Evolutionary conservation across 2,113 vertebrate genomes (phyloP).

Genomic region (Cepphus grylle): DNA sequence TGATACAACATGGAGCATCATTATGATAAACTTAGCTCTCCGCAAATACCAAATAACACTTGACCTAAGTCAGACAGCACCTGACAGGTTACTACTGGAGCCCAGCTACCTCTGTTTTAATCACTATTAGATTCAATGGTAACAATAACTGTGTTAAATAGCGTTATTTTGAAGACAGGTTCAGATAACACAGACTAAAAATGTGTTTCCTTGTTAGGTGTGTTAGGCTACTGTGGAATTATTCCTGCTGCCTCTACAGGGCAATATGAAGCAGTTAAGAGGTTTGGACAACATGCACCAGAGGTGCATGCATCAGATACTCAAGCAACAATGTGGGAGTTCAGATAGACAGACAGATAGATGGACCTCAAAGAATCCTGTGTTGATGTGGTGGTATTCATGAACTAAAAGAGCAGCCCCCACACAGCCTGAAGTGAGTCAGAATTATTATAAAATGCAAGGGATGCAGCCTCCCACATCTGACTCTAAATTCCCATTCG

Average conservation of each 20-base stretch:
- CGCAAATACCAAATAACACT: neutral
- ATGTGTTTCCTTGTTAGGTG: neutral
- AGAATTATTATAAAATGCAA: constrained; percentile 77
- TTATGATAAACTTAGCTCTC: neutral
- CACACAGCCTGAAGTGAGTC: constrained; percentile 74
- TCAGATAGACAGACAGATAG: constrained; percentile 38
- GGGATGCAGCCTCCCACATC: constrained; percentile 72
- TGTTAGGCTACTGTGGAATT: neutral
- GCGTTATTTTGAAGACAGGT: neutral
- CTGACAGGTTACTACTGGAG: neutral
- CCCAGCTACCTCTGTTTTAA: neutral
- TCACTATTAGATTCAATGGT: neutral
- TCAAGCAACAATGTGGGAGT: constrained; percentile 1
- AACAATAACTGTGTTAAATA: neutral
- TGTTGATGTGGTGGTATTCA: constrained; percentile 69
- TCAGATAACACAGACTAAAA: neutral
- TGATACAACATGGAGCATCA: neutral
- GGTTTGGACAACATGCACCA: neutral
- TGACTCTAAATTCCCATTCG: constrained; percentile 61
- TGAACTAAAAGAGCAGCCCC: constrained; percentile 68
- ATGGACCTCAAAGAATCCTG: constrained; percentile 50
- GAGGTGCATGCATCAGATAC: neutral
- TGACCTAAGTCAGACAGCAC: neutral
- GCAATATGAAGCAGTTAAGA: constrained; percentile 32
- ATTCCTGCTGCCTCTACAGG: neutral